Conservation (phyloP, 1,140 invertebrate species). For the Drosophila sulfurigaster region DNA sequence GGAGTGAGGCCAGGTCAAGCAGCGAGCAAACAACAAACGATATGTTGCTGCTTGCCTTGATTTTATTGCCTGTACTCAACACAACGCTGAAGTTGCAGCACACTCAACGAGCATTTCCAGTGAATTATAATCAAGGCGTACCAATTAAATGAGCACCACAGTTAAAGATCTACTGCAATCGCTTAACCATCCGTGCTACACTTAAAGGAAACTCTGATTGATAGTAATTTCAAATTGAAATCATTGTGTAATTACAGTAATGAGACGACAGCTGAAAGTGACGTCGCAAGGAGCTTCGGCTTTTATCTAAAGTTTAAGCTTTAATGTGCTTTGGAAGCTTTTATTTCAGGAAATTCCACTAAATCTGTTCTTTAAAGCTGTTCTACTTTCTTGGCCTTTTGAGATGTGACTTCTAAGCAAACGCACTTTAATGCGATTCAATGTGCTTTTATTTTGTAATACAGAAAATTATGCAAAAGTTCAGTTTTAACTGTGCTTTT, state of each 20-base stretch:
- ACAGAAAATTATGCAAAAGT: no score
- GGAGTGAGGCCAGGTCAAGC: neutral
- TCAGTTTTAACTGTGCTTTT: no score
- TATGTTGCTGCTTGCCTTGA: slow-evolving; percentile 22
- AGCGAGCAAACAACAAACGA: slow-evolving; percentile 26
- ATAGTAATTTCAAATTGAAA: slow-evolving; percentile 20
- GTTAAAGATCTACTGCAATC: slow-evolving; percentile 43
- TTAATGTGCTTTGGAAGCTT: no score
- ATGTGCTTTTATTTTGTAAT: no score
- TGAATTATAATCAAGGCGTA: slow-evolving; percentile 65
- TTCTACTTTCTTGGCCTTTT: no score
- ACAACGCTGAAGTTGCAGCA: neutral
- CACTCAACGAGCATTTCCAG: slow-evolving; percentile 50
- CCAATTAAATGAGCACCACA: slow-evolving; percentile 59
- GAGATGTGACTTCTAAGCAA: no score
- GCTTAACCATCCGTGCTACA: slow-evolving; percentile 1
- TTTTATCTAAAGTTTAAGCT: no score
- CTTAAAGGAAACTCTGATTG: slow-evolving; percentile 5
- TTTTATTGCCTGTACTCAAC: slow-evolving; percentile 11
- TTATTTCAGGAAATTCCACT: no score
- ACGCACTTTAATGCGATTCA: no score
- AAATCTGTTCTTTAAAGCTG: no score
- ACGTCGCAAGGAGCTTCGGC: no score
- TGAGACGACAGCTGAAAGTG: neutral
- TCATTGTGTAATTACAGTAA: neutral